phyloP scores from a whole-genome alignment of 2,113 vertebrate species.

The Raphicerus campestris region DNA sequence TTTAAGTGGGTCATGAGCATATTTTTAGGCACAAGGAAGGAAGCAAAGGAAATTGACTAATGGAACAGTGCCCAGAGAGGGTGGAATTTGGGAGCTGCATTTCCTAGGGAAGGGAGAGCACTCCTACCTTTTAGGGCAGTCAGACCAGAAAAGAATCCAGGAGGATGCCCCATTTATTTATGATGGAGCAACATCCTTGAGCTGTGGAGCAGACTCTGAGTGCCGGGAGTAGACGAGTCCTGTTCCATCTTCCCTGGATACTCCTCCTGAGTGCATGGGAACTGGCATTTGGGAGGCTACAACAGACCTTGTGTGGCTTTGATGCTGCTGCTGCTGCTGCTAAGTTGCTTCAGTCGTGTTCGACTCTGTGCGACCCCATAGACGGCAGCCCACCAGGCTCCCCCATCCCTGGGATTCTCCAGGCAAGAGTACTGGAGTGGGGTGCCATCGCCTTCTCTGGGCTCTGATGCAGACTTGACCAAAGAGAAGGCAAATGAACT shows the following conservation, averaged over 20 bases:
- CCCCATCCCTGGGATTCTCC: too few species aligned
- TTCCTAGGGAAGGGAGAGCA: not conserved
- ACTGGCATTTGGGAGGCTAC: not conserved
- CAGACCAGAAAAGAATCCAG: not conserved
- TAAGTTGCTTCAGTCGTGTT: too few species aligned
- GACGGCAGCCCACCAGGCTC: too few species aligned
- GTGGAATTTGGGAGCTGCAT: not conserved
- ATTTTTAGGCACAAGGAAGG: slow-evolving; percentile 22
- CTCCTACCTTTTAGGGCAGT: not conserved
- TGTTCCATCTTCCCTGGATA: not conserved
- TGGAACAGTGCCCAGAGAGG: not conserved
- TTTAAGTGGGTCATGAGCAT: not conserved
- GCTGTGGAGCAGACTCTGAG: not conserved
- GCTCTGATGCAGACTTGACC: not conserved
- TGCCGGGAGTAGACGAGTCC: not conserved
- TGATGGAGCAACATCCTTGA: not conserved
- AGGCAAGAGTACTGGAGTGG: too few species aligned
- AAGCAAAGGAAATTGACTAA: not conserved
- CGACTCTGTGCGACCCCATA: too few species aligned
- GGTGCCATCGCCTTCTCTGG: too few species aligned
- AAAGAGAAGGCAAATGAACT: not conserved
- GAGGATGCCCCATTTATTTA: not conserved
- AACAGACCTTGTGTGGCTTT: not conserved
- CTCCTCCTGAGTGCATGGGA: not conserved
- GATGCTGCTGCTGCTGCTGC: not conserved